Percentiles rank a stretch among this genome's conserved stretches.
phyloP scores from a whole-genome alignment of 2,888 invertebrate species.

The Stenolophus ochropezus region DNA sequence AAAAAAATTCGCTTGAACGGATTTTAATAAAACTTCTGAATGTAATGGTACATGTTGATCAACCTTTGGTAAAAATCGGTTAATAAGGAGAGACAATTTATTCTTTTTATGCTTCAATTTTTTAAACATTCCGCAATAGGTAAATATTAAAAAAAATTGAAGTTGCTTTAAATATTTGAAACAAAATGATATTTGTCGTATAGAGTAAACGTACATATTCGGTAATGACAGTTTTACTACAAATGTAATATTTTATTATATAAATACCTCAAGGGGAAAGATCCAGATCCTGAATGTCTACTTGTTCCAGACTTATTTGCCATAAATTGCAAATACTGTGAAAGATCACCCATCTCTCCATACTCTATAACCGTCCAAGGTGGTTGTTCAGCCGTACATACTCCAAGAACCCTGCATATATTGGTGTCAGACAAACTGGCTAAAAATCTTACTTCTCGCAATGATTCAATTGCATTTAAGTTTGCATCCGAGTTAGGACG shows the following conservation, averaged over 20 bases:
- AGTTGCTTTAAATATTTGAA: too few relatives aligned
- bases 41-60: too few relatives aligned
- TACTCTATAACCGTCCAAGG: slow-evolving; percentile 84
- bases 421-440: slow-evolving; percentile 81
- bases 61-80: too few relatives aligned
- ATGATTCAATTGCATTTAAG: slow-evolving; percentile 72
- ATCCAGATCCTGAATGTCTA: slow-evolving; percentile 60
- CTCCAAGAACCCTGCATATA: slow-evolving; percentile 79
- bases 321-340: slow-evolving; percentile 78
- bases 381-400: slow-evolving; percentile 77
- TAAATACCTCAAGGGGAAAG: slow-evolving; percentile 56
- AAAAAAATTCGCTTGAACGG: too few relatives aligned
- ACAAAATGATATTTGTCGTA: too few relatives aligned
- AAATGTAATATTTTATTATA: not conserved
- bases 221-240: too few relatives aligned
- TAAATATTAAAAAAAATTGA: too few relatives aligned
- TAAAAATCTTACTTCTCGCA: slow-evolving; percentile 82
- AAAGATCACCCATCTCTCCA: slow-evolving; percentile 84
- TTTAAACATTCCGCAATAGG: too few relatives aligned
- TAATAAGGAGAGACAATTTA: too few relatives aligned
- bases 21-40: too few relatives aligned
- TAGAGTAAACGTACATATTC: too few relatives aligned
- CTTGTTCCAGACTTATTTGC: slow-evolving; percentile 71
- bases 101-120: too few relatives aligned
- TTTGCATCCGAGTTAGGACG: slow-evolving; percentile 70